These are phyloP conservation scores for Callocephalon fimbriatum DNA, from an alignment of 2,113 vertebrate genomes.

Conservation along the genomic window DNA sequence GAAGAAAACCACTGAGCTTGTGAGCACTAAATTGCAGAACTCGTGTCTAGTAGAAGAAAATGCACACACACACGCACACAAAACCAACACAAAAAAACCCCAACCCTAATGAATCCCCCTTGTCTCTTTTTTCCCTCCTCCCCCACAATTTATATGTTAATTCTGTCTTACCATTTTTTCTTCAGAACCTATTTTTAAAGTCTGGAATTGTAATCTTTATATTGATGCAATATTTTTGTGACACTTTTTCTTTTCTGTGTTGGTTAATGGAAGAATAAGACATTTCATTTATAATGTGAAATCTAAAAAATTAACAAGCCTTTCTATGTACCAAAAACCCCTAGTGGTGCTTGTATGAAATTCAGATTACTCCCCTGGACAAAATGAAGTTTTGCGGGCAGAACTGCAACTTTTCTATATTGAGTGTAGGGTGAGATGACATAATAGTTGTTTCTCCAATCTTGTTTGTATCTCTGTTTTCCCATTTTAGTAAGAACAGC, in stretches of 20 bases:
- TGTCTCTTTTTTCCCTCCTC: no score
- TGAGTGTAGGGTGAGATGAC: background rate
- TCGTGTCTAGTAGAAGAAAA: background rate
- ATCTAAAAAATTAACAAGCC: background rate
- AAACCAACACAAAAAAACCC: background rate
- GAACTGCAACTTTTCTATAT: background rate
- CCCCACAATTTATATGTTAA: background rate
- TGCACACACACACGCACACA: accelerated
- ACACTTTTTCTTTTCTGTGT: background rate
- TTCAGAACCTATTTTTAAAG: background rate
- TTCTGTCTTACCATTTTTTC: background rate
- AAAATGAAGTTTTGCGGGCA: background rate
- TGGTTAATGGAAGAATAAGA: background rate
- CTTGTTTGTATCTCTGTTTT: slow-evolving; percentile 51
- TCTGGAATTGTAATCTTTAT: background rate
- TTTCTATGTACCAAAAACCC: accelerated
- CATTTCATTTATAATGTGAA: background rate
- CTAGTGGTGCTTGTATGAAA: background rate
- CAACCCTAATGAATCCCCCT: background rate
- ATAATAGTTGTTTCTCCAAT: background rate
- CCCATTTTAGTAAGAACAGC: slow-evolving; percentile 91
- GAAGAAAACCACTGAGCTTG: background rate
- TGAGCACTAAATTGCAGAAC: background rate
- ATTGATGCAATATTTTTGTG: background rate
- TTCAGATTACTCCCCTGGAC: background rate